Conservation (phyloP, 2,113 vertebrate genomes). For the Trogon melanurus region DNA sequence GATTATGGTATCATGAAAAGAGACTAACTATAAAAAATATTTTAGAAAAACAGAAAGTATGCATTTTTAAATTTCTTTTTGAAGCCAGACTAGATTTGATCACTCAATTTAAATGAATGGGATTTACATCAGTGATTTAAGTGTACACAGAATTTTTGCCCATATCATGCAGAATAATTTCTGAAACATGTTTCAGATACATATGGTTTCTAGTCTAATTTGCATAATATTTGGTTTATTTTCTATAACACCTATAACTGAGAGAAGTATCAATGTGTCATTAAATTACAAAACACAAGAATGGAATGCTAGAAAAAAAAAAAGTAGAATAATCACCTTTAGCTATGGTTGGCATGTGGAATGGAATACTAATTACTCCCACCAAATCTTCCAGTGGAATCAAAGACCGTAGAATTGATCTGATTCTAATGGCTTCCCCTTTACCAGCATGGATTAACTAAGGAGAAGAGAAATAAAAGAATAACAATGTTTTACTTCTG, state of each 20-base stretch:
- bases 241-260: neutral
- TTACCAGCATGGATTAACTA: constrained; percentile 95
- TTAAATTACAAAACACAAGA: neutral
- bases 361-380: constrained; percentile 94
- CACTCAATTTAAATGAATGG: neutral
- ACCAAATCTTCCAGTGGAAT: constrained; percentile 94
- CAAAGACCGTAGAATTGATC: constrained; percentile 93
- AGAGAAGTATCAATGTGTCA: neutral
- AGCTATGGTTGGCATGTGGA: constrained; percentile 91
- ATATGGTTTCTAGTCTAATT: neutral
- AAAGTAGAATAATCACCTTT: constrained; percentile 76
- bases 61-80: neutral
- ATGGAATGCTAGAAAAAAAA: neutral
- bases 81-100: neutral
- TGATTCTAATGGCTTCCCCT: constrained; percentile 95
- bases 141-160: neutral
- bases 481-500: neutral
- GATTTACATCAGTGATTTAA: neutral
- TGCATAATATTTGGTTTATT: neutral
- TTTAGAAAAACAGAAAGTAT: neutral
- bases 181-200: neutral
- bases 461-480: neutral
- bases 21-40: neutral
- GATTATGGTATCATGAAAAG: neutral
- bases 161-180: neutral